Conservation (phyloP, 2,797 vertebrate species). For the Prionace glauca region DNA sequence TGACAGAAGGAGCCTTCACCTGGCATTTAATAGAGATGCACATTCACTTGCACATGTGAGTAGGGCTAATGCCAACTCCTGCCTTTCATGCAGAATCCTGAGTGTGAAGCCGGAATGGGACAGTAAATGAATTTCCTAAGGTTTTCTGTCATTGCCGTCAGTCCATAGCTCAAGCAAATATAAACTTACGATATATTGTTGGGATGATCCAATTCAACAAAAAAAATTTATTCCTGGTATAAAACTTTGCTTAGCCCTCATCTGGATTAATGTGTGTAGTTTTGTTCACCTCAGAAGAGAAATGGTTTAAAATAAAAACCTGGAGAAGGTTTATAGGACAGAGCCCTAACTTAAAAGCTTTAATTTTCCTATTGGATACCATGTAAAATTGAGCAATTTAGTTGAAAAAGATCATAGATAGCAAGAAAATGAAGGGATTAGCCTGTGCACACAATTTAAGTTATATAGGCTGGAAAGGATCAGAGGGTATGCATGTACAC, state of each 20-base stretch:
- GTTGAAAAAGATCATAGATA: no score
- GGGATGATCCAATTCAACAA: neutral
- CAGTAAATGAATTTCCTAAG: neutral
- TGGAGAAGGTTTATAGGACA: no score
- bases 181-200: neutral
- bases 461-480: neutral
- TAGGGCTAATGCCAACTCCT: neutral
- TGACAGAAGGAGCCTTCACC: neutral
- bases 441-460: neutral
- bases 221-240: no score
- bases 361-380: no score
- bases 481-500: neutral
- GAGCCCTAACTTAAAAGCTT: no score
- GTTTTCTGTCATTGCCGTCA: neutral
- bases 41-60: neutral
- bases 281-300: no score
- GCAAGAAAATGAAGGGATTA: no score
- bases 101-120: neutral
- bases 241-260: no score
- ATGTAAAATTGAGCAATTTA: no score
- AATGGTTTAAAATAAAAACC: no score
- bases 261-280: no score
- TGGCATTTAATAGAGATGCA: neutral
- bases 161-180: neutral
- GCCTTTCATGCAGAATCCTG: neutral